A percentile compares a stretch with the other conserved stretches of the same genome.
phyloP scores from a whole-genome alignment of 2,888 invertebrate genomes.

The Drosophila mettleri region DNA sequence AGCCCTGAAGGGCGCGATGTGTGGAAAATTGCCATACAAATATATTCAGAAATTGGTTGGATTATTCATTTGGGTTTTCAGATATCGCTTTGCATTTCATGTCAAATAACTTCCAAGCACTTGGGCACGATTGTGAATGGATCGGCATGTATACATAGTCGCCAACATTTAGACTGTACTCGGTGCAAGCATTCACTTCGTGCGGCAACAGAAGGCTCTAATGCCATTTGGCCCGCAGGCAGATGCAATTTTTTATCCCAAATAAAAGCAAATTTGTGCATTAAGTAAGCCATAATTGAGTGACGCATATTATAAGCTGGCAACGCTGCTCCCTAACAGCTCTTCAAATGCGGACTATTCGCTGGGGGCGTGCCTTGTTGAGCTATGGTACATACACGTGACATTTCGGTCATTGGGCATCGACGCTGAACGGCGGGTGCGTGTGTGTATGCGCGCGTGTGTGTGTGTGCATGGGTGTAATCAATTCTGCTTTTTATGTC shows the following conservation, averaged over 20 bases:
- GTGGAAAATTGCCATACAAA: conserved; percentile 13
- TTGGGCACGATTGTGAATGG: neutral
- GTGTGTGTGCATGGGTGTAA: conserved; percentile 44
- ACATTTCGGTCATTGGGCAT: neutral
- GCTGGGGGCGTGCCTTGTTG: conserved; percentile 14
- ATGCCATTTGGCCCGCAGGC: conserved; percentile 52
- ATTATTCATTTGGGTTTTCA: conserved; percentile 8
- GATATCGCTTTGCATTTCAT: conserved; percentile 1
- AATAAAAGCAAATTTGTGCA: conserved; percentile 64
- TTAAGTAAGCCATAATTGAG: conserved; percentile 75
- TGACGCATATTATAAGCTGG: conserved; percentile 65
- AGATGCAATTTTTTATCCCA: conserved; percentile 51
- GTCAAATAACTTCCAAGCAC: neutral
- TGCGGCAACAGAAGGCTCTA: conserved; percentile 26
- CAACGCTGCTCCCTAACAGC: neutral
- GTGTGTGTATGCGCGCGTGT: conserved; percentile 10
- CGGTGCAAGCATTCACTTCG: conserved; percentile 15
- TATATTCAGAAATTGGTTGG: neutral
- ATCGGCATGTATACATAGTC: no score
- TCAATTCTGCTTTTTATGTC: conserved; percentile 76
- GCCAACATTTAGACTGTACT: conserved; percentile 7
- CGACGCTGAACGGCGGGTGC: neutral
- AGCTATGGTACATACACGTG: conserved; percentile 13
- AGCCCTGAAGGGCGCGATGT: conserved; percentile 27
- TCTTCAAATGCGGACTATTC: neutral